A percentile compares a stretch with the other conserved stretches of the same genome.
These are phyloP conservation scores for Crotophaga sulcirostris DNA, from an alignment of 2,113 vertebrate genomes.

Conservation along the genomic window DNA sequence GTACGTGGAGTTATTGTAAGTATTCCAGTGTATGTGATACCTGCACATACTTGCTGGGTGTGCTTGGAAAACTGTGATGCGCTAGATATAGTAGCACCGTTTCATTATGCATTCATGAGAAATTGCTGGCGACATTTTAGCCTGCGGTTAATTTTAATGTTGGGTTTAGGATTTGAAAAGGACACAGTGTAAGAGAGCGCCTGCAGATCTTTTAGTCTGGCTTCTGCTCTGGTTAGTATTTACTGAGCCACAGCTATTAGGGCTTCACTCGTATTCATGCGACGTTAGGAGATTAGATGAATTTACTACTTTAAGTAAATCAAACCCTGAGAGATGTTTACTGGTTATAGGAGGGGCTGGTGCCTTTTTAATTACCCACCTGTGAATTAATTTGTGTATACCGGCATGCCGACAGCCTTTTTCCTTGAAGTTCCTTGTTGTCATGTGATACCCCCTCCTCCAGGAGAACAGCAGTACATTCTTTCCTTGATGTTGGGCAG, in stretches of 20 bases:
- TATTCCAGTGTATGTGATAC: not conserved
- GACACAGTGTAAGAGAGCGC: not conserved
- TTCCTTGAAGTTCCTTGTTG: conserved; percentile 42
- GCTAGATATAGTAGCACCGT: not conserved
- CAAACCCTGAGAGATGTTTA: not conserved
- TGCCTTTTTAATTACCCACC: conserved; percentile 28
- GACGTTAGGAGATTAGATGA: not conserved
- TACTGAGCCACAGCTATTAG: not conserved
- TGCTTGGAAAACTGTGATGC: not conserved
- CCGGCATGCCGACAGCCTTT: not conserved
- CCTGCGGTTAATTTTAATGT: not conserved
- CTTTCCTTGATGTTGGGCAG: conserved; percentile 1
- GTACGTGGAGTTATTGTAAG: fast-evolving
- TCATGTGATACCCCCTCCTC: conserved; percentile 46
- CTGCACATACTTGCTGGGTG: fast-evolving
- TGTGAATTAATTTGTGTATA: conserved; percentile 27
- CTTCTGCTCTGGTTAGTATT: not conserved
- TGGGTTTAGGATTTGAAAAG: conserved; percentile 26
- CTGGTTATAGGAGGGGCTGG: not conserved
- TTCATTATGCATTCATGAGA: conserved; percentile 7
- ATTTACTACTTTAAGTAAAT: conserved; percentile 38
- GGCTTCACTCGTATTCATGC: not conserved
- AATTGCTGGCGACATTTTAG: not conserved
- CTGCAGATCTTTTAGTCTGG: not conserved
- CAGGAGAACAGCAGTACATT: not conserved